phyloP scores from a whole-genome alignment of 1,140 invertebrate species.

The Apocrypta bakeri region DNA sequence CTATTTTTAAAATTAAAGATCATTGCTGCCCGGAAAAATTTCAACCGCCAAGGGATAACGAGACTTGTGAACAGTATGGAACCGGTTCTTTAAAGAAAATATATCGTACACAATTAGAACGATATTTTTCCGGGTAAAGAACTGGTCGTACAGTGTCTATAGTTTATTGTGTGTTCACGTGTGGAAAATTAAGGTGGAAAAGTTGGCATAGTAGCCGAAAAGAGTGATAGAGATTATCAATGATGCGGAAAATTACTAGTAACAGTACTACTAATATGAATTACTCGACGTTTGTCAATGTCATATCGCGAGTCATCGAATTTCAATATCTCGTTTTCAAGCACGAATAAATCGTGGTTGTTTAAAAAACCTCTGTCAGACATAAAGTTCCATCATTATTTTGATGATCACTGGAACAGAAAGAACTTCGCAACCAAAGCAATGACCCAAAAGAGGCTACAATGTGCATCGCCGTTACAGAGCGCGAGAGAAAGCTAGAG shows the following conservation, averaged over 20 bases:
- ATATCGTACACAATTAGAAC: background rate
- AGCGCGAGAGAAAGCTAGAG: background rate
- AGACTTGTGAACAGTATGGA: no score
- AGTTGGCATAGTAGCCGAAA: background rate
- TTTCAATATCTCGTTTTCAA: background rate
- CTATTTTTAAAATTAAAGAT: background rate
- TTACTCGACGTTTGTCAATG: background rate
- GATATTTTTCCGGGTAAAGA: background rate
- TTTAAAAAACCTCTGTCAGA: no score
- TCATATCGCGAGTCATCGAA: background rate
- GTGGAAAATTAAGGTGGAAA: background rate
- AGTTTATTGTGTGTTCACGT: background rate
- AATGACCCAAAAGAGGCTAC: background rate
- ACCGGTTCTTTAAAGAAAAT: background rate
- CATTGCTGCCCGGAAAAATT: background rate
- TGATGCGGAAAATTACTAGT: no score
- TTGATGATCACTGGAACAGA: no score
- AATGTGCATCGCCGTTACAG: background rate
- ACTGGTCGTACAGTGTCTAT: background rate
- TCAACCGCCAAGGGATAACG: background rate
- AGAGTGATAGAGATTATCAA: no score
- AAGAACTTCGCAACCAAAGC: background rate
- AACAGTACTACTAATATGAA: background rate
- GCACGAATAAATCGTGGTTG: no score
- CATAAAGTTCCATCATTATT: no score